Evolutionary conservation across 2,113 vertebrate species (phyloP), one percentile per base, ranked within the genome.

Genomic region (Apistogramma diplotaenia): DNA sequence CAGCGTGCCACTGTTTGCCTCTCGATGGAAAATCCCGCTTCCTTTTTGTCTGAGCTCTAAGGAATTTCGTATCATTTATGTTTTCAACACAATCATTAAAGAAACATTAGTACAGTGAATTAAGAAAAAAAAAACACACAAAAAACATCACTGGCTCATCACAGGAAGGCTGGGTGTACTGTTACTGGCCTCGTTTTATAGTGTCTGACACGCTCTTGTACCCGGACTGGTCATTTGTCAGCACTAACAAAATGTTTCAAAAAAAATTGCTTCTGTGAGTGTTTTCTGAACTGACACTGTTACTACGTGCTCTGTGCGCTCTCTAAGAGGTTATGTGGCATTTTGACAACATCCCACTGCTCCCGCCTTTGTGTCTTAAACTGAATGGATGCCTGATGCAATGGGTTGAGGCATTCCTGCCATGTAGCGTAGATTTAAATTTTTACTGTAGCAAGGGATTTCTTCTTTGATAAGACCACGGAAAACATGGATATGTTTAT

Each of bases 211-310:
- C 29, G 18, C 25, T 70, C 25, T 51, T 70, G 10, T 51, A 46
- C 16, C 43, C 29, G 7, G 65, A 51, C 43, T 51, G 65, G 65
- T 51, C 65, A 70, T 51, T 70, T 70, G 65, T 70, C 65, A 70
- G 43, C 65, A 31, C 65, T 70, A 70, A 31, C 25, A 70, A 51
- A 67, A 67, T 51, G 65, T 51, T 51, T 70, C 18, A 51, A 51
- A 51, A 67, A 71, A 67, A 71, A 57, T 31, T 35, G 43, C 25
- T 70, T 70, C 43, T 1, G 5, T 70, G 65, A 51, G 56, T 54
- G 57, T 43, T 55, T 74, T 62, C 23, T 81, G 29, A 81, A 57
- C 79, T 75, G 27, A 37, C 81, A 60, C 31, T 27, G 65, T 51
- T 70, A 51, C 25, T 18, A 7, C 25, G 3, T 51, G 65, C 65